Evolutionary conservation across 2,888 invertebrate genomes (phyloP).

Genomic region (Neoitamus cyanurus): DNA sequence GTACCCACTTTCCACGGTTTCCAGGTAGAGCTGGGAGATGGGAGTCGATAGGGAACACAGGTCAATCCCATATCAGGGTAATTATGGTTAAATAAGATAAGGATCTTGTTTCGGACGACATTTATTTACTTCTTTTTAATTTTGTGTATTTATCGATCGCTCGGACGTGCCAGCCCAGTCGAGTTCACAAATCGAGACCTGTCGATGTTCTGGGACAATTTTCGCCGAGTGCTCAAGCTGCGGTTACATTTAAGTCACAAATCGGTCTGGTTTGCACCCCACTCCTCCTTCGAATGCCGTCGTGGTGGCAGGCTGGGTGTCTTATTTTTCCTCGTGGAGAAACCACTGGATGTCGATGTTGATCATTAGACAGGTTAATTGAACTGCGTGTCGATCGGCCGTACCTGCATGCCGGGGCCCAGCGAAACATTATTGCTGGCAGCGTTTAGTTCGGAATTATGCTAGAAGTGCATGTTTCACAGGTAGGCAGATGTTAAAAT

Average conservation of each 20-base stretch:
- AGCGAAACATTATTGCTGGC: slow-evolving; percentile 33
- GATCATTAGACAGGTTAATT: slow-evolving; percentile 53
- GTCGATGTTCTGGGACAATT: slow-evolving; percentile 17
- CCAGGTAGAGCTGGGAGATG: slow-evolving; percentile 37
- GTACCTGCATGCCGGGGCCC: not conserved
- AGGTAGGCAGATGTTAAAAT: slow-evolving; percentile 39
- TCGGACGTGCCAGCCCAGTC: slow-evolving; percentile 30
- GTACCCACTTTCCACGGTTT: not conserved
- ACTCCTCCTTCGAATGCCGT: not conserved
- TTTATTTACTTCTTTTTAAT: slow-evolving; percentile 67
- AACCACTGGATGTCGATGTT: slow-evolving; percentile 43
- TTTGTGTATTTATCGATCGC: slow-evolving; percentile 65
- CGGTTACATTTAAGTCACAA: slow-evolving; percentile 15
- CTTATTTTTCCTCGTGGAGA: not conserved
- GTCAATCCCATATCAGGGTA: slow-evolving; percentile 67
- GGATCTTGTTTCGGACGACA: slow-evolving; percentile 67
- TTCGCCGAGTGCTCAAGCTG: slow-evolving; percentile 19
- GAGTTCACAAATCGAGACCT: slow-evolving; percentile 26
- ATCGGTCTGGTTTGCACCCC: not conserved
- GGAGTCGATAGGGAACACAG: slow-evolving; percentile 60
- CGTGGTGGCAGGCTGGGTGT: not conserved
- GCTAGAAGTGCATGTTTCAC: slow-evolving; percentile 44
- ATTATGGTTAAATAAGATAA: slow-evolving; percentile 68
- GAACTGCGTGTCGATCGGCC: slow-evolving; percentile 39
- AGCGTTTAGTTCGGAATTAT: slow-evolving; percentile 42